Evolutionary conservation across 2,113 vertebrate species (phyloP).

Genomic region (Ochotona curzoniae): DNA sequence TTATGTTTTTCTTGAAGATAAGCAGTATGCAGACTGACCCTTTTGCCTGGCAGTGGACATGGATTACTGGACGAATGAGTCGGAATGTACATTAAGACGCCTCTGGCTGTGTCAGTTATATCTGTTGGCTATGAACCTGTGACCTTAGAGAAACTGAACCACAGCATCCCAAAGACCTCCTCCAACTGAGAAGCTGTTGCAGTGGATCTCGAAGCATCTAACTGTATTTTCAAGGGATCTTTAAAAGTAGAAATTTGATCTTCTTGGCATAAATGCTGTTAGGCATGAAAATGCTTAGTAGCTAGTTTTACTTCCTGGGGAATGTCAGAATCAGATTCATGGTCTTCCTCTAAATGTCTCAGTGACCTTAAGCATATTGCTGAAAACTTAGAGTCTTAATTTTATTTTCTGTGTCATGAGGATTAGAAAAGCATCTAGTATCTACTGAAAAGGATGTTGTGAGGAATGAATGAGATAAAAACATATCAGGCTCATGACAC

Average conservation of each 20-base stretch:
- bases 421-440: not conserved
- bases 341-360: not conserved
- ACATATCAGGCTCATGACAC: not conserved
- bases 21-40: not conserved
- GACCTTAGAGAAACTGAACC: conserved; percentile 29
- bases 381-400: not conserved
- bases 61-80: not conserved
- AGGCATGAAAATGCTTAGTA: not conserved
- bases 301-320: not conserved
- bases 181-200: not conserved
- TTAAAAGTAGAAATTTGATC: conserved; percentile 31
- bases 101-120: not conserved
- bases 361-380: not conserved
- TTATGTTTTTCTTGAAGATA: not conserved
- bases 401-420: not conserved
- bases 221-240: not conserved
- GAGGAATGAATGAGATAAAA: not conserved
- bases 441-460: not conserved
- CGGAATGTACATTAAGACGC: not conserved
- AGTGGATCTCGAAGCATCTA: not conserved
- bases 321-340: not conserved
- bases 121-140: not conserved
- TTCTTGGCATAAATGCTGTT: not conserved
- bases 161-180: not conserved
- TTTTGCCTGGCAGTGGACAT: not conserved